These are phyloP conservation scores for Euthynnus affinis DNA, from an alignment of 2,797 vertebrate genomes.

Conservation along the genomic window DNA sequence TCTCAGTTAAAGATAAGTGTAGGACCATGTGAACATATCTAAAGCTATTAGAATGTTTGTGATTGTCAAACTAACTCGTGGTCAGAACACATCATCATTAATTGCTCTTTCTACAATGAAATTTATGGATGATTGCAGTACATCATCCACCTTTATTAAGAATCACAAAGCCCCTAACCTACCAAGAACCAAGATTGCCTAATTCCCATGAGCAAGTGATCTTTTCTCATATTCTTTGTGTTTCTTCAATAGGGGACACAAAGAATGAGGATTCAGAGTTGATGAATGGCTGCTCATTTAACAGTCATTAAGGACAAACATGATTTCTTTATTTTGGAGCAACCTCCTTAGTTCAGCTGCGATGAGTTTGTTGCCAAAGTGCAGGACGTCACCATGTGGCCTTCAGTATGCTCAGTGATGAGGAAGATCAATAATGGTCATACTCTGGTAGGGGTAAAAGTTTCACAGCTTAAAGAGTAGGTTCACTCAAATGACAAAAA, in stretches of 20 bases:
- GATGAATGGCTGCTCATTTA: conserved; percentile 13
- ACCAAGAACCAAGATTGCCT: background rate
- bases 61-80: background rate
- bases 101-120: background rate
- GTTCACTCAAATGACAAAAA: background rate
- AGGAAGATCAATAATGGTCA: conserved; percentile 1
- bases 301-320: conserved; percentile 23
- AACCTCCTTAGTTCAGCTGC: background rate
- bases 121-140: background rate
- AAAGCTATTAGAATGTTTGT: background rate
- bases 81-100: conserved; percentile 4
- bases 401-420: background rate
- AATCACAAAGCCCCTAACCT: background rate
- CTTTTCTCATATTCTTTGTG: background rate
- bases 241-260: background rate
- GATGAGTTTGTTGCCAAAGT: background rate
- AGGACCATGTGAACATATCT: background rate
- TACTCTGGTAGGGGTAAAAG: background rate
- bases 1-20: background rate
- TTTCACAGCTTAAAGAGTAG: background rate
- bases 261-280: background rate
- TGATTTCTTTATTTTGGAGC: background rate
- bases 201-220: background rate
- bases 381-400: background rate
- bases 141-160: background rate